phyloP scores from a whole-genome alignment of 2,888 invertebrate genomes.

The Drosophila villosipedis region DNA sequence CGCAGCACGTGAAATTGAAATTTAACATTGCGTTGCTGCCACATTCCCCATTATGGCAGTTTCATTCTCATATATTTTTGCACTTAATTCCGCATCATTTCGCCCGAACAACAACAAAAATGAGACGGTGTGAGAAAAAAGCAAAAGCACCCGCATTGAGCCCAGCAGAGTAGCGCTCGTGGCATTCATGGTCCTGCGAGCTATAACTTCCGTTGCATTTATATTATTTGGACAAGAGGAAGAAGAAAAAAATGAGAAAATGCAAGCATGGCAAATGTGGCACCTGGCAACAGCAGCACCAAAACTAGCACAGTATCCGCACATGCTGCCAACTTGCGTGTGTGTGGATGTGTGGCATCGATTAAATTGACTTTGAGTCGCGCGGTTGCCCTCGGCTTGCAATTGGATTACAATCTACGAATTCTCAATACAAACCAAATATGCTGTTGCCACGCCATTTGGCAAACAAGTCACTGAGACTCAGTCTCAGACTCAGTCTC shows the following conservation, averaged over 20 bases:
- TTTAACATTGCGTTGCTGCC: constrained; percentile 39
- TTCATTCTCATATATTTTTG: constrained; percentile 34
- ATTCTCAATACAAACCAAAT: constrained; percentile 20
- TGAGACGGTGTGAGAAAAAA: neutral
- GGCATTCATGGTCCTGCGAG: constrained; percentile 21
- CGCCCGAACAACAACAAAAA: neutral
- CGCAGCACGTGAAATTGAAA: constrained; percentile 59
- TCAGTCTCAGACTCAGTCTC: neutral
- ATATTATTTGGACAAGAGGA: constrained; percentile 29
- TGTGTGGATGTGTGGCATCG: constrained; percentile 21
- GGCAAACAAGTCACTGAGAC: constrained; percentile 27
- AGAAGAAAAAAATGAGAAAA: constrained; percentile 13
- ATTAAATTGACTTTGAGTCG: constrained; percentile 36
- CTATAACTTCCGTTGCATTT: constrained; percentile 50
- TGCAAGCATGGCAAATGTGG: constrained; percentile 50
- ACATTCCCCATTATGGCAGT: constrained; percentile 20
- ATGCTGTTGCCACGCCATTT: constrained; percentile 31
- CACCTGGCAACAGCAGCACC: constrained; percentile 25
- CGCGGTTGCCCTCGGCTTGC: constrained; percentile 34
- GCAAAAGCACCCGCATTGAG: neutral
- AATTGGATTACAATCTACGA: constrained; percentile 48
- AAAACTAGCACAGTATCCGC: constrained; percentile 21
- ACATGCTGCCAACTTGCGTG: constrained; percentile 6
- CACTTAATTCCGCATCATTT: constrained; percentile 61
- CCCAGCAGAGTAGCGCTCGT: neutral